These are phyloP conservation scores for Pithys albifrons DNA, from an alignment of 2,113 vertebrate genomes.

Conservation along the genomic window DNA sequence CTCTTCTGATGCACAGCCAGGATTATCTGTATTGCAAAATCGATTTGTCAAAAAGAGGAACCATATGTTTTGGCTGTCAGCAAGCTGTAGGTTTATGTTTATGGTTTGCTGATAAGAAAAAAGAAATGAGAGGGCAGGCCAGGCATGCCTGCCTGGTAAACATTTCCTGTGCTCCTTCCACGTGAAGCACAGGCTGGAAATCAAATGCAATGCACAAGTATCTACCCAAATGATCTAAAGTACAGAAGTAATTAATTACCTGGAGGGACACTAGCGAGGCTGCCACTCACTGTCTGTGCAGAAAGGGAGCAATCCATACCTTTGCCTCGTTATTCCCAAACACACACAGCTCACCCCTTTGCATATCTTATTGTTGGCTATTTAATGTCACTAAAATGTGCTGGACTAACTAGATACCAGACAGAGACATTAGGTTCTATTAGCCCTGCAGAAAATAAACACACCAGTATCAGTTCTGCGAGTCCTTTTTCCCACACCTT, in stretches of 20 bases:
- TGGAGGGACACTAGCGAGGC: background rate
- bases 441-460: background rate
- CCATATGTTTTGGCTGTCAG: background rate
- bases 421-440: background rate
- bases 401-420: background rate
- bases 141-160: background rate
- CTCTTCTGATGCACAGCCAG: background rate
- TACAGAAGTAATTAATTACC: background rate
- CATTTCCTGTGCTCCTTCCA: background rate
- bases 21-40: background rate
- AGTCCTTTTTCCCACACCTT: background rate
- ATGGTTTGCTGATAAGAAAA: slow-evolving; percentile 1
- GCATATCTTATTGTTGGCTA: background rate
- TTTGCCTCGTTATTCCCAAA: background rate
- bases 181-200: background rate
- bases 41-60: background rate
- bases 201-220: background rate
- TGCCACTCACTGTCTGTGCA: background rate
- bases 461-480: background rate
- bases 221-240: background rate
- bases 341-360: background rate
- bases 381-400: background rate
- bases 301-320: background rate
- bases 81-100: background rate
- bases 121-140: background rate